Conservation (phyloP, 2,113 vertebrate species). For the Cynopterus brachyotis region DNA sequence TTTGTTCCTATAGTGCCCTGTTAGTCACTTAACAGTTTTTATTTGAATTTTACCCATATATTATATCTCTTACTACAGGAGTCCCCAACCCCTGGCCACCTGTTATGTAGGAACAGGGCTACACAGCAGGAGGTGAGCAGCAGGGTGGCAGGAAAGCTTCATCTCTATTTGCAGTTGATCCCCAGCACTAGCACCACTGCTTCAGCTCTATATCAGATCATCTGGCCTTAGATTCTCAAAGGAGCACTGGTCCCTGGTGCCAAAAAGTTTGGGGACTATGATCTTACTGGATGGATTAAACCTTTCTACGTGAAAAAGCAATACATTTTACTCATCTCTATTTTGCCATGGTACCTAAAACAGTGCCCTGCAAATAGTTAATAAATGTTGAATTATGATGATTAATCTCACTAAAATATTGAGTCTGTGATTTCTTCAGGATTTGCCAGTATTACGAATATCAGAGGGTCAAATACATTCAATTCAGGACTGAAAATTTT, state of each 20-base stretch:
- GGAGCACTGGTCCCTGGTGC: too few relatives aligned
- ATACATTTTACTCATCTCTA: background rate
- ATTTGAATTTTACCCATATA: background rate
- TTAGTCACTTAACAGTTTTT: background rate
- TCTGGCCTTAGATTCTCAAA: too few relatives aligned
- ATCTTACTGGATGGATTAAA: background rate
- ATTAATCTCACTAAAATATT: slow-evolving; percentile 27
- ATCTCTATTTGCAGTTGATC: too few relatives aligned
- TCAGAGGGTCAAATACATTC: background rate
- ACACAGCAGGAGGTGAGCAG: too few relatives aligned
- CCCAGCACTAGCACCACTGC: too few relatives aligned
- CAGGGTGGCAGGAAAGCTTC: too few relatives aligned
- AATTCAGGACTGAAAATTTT: background rate
- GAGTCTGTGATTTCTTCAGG: background rate
- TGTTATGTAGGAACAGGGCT: too few relatives aligned
- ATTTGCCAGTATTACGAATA: slow-evolving; percentile 20
- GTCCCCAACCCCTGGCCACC: too few relatives aligned
- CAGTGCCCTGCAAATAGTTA: background rate
- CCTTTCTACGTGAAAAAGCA: background rate
- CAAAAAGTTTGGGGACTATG: too few relatives aligned
- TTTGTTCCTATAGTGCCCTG: background rate
- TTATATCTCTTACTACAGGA: background rate
- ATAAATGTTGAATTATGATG: slow-evolving; percentile 13
- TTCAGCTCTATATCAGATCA: too few relatives aligned
- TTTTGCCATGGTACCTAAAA: background rate